Percentiles rank a stretch among this genome's conserved stretches.
These are phyloP conservation scores for Magallana ariakensis DNA, from an alignment of 1,140 invertebrate species.

Conservation along the genomic window DNA sequence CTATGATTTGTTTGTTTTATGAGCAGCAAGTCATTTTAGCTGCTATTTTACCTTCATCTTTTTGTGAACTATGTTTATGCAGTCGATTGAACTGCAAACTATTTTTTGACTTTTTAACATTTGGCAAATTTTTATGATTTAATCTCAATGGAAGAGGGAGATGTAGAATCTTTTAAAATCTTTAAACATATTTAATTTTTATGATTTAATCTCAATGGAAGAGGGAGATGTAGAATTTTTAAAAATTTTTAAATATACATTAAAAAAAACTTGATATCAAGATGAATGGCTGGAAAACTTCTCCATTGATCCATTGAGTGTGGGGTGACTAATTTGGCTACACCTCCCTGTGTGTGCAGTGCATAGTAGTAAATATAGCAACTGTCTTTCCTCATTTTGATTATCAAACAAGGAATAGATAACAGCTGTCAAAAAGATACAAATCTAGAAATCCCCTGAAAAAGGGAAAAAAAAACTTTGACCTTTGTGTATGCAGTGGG, in stretches of 20 bases:
- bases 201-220: too few species aligned
- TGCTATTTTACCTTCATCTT: too few species aligned
- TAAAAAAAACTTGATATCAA: background rate
- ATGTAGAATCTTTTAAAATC: too few species aligned
- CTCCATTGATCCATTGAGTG: background rate
- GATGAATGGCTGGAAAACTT: background rate
- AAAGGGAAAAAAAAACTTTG: background rate
- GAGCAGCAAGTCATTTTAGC: too few species aligned
- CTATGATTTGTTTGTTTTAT: too few species aligned
- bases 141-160: too few species aligned
- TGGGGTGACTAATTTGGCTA: background rate
- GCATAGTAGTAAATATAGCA: conserved; percentile 19
- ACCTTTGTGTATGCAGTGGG: background rate
- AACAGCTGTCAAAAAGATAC: conserved; percentile 19
- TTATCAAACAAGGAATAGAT: conserved; percentile 10
- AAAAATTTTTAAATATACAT: background rate
- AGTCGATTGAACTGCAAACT: too few species aligned
- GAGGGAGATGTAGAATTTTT: too few species aligned
- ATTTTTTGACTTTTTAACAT: too few species aligned
- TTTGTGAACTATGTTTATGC: too few species aligned
- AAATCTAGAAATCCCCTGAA: background rate
- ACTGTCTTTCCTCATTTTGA: conserved; percentile 13
- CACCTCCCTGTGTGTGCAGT: background rate
- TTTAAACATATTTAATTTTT: too few species aligned
- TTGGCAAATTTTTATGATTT: too few species aligned